phyloP scores from a whole-genome alignment of 2,797 vertebrate genomes.

The Lerista edwardsae region DNA sequence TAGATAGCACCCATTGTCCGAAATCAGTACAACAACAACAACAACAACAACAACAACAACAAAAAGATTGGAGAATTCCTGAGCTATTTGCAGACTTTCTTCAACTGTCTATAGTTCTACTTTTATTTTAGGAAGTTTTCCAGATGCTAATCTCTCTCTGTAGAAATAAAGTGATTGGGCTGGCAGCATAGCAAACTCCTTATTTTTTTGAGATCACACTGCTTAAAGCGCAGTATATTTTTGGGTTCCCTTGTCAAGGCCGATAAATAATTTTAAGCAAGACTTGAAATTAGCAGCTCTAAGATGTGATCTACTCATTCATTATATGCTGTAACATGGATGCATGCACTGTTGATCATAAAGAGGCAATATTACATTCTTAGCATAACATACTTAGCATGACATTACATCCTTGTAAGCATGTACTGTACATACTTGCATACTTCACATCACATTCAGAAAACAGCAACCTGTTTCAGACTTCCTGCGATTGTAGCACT shows the following conservation, averaged over 20 bases:
- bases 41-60: too few species aligned
- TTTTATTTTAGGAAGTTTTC: slow-evolving; percentile 1
- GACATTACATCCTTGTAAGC: too few species aligned
- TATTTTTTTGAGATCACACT: not conserved
- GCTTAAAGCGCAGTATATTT: not conserved
- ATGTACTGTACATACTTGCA: too few species aligned
- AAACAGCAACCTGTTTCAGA: not conserved
- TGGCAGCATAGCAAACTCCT: not conserved
- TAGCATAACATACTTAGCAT: too few species aligned
- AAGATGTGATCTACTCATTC: not conserved
- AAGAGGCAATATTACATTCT: not conserved
- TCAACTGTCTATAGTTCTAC: slow-evolving; percentile 7
- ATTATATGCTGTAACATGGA: not conserved
- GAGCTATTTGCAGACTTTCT: not conserved
- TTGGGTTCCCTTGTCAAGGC: not conserved
- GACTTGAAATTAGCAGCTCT: not conserved
- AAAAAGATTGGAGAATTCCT: not conserved
- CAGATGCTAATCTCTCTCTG: not conserved
- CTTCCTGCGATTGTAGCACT: not conserved
- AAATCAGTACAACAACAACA: not conserved
- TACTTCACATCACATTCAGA: not conserved
- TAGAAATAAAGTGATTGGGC: not conserved
- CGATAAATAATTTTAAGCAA: not conserved
- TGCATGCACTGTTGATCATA: not conserved
- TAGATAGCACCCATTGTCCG: not conserved